Evolutionary conservation across 2,113 vertebrate genomes (phyloP), one percentile per base, ranked within the genome.

Genomic region (Oryzias celebensis): DNA sequence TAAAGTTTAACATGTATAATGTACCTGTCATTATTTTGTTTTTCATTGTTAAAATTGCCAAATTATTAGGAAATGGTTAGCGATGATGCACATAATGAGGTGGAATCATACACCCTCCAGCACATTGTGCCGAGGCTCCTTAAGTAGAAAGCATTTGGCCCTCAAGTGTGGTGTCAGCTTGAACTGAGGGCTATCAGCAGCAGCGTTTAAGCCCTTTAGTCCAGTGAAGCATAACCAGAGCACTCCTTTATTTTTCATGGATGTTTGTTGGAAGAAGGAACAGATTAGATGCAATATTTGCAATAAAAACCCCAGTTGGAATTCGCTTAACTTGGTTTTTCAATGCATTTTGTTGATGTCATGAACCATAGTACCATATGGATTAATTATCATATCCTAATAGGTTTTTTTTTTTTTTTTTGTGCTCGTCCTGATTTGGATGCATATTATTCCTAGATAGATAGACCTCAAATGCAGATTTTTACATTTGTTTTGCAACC

Each of bases 211-310:
- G 67, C 58, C 62, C 57, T 62, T 71, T 76, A 76, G 62, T 42
- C 42, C 41, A 76, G 10, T 48, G 14, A 26, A 58, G 57, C 73
- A 58, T 62, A 65, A 52, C 31, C 7, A 43, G 22, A 58, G 62
- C 58, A 49, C 73, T 58, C 28, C 51, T 26, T 64, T 61, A 52
- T 52, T 71, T 58, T 69, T 65, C 55, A 71, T 62, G 73, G 52
- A 52, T 51, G 65, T 44, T 51, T 44, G 41, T 22, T 44, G 56
- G 36, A 58, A 65, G 46, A 51, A 55, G 18, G 55, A 36, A 22
- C 41, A 56, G 15, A 17, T 53, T 17, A 14, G 18, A 47, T 26
- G 66, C 51, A 68, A 28, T 2, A 47, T 66, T 23, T 56, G 57
- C 63, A 46, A 3, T 43, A 26, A 52, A 63, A 14, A 69, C 45